Conservation (phyloP, 2,888 invertebrate genomes). For the Ischnus inquisitorius region DNA sequence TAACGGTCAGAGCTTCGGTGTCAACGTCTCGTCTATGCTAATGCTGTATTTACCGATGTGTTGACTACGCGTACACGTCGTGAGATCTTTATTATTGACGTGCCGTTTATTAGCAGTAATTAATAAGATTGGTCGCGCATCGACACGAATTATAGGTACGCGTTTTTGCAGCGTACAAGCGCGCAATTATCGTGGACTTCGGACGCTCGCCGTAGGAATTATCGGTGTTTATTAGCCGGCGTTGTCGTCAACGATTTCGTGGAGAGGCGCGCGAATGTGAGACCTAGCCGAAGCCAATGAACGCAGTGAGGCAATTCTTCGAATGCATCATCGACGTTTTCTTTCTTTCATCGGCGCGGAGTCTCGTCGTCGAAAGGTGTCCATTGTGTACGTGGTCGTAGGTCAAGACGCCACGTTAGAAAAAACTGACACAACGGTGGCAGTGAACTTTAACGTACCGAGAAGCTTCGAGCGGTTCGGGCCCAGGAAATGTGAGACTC, state of each 20-base stretch:
- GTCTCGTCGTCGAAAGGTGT: constrained; percentile 2
- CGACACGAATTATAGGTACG: constrained; percentile 17
- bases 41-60: not conserved
- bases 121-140: constrained; percentile 52
- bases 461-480: too few species aligned
- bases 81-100: constrained; percentile 19
- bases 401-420: constrained; percentile 22
- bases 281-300: constrained; percentile 40
- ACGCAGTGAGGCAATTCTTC: constrained; percentile 42
- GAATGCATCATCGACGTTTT: constrained; percentile 34
- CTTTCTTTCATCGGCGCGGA: not conserved
- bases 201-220: constrained; percentile 27
- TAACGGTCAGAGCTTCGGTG: constrained; percentile 39
- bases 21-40: constrained; percentile 26
- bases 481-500: too few species aligned
- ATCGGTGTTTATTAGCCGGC: not conserved
- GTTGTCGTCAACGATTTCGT: not conserved
- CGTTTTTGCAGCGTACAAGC: not conserved
- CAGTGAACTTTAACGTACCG: not conserved
- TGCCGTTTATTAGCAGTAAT: constrained; percentile 49
- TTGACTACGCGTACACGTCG: not conserved
- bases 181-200: constrained; percentile 45
- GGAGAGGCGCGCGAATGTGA: not conserved
- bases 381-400: constrained; percentile 30
- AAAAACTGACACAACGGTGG: not conserved